Evolutionary conservation across 2,888 invertebrate species (phyloP).

Genomic region (Parnassius mnemosyne): DNA sequence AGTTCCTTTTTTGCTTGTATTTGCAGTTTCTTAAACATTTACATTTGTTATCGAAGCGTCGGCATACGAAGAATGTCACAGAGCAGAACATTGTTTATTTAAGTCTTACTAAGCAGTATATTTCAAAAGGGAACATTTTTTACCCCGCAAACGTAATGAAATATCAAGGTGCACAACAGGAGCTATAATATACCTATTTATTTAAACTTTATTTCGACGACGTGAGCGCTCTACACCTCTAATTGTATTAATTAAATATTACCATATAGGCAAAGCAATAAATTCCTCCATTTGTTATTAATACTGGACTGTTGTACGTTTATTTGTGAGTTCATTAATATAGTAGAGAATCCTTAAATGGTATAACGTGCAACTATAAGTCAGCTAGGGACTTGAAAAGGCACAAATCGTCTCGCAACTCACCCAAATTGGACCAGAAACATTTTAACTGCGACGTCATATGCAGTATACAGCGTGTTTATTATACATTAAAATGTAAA

Average conservation of each 20-base stretch:
- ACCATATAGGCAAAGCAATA: conserved; percentile 24
- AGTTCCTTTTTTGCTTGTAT: too few relatives aligned
- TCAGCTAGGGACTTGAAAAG: conserved; percentile 27
- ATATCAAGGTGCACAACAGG: conserved; percentile 10
- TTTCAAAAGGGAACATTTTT: background rate
- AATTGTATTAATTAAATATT: conserved; percentile 30
- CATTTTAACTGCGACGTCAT: conserved; percentile 42
- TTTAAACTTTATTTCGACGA: conserved; percentile 7
- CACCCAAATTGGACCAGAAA: conserved; percentile 39
- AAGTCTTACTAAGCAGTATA: conserved; percentile 6
- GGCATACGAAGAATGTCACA: background rate
- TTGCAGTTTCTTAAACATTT: too few relatives aligned
- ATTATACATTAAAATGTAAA: background rate
- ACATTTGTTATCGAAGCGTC: background rate
- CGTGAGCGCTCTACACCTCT: conserved; percentile 17
- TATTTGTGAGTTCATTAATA: conserved; percentile 29
- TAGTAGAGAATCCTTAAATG: conserved; percentile 26
- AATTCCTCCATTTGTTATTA: conserved; percentile 29
- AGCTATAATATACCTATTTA: conserved; percentile 1
- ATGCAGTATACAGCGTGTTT: conserved; percentile 28
- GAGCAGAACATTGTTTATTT: background rate
- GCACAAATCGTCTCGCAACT: conserved; percentile 38
- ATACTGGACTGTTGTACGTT: conserved; percentile 12
- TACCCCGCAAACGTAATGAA: background rate
- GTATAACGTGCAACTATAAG: conserved; percentile 29